These are phyloP conservation scores for Micrastur ruficollis DNA, from an alignment of 2,797 vertebrate species.

Conservation along the genomic window DNA sequence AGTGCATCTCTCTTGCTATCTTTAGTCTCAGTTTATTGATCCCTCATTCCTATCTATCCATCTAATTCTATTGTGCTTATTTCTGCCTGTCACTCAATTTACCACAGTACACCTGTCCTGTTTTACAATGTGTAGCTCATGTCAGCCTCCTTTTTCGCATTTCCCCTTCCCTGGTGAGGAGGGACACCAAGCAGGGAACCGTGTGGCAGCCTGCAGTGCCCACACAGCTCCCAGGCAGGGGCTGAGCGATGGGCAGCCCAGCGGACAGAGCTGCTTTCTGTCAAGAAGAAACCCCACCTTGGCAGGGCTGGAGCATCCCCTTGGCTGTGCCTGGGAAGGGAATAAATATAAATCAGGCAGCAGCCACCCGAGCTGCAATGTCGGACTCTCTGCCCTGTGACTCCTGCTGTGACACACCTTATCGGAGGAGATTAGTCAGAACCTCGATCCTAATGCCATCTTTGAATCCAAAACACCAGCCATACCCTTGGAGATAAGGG, in stretches of 20 bases:
- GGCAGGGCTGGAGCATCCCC: neutral
- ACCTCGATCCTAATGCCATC: neutral
- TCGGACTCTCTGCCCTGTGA: neutral
- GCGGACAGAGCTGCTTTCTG: neutral
- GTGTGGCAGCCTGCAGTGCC: neutral
- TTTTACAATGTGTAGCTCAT: neutral
- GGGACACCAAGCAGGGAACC: neutral
- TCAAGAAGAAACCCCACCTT: neutral
- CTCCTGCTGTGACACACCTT: neutral
- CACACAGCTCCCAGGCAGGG: neutral
- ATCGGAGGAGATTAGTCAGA: neutral
- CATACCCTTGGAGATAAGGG: neutral
- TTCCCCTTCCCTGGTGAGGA: neutral
- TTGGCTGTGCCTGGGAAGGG: neutral
- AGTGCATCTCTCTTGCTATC: constrained; percentile 31
- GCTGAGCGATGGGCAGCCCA: neutral
- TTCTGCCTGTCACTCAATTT: constrained; percentile 6
- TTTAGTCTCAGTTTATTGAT: constrained; percentile 51
- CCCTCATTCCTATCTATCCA: constrained; percentile 29
- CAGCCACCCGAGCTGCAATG: neutral
- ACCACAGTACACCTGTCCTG: neutral
- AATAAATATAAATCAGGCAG: neutral
- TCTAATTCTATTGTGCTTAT: constrained; percentile 29
- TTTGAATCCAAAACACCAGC: neutral
- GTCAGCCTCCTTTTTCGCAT: neutral